Evolutionary conservation across 2,888 invertebrate genomes (phyloP).

Genomic region (Andrena chrysosceles): DNA sequence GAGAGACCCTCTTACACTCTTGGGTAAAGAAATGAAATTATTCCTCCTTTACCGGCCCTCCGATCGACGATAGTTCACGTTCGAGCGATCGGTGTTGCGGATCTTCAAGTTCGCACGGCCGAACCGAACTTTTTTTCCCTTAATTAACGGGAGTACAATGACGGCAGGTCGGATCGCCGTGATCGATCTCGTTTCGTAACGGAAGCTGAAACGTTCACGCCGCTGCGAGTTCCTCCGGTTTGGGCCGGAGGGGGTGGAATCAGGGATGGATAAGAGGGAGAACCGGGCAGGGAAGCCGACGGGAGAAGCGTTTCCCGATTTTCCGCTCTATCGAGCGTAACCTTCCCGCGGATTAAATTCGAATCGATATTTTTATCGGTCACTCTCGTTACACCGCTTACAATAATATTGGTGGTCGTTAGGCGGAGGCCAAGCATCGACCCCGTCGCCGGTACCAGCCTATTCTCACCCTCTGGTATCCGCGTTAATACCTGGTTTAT

Average conservation of each 20-base stretch:
- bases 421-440: constrained; percentile 14
- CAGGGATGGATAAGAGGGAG: constrained; percentile 42
- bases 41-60: not conserved
- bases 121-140: constrained; percentile 20
- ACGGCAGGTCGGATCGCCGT: constrained; percentile 24
- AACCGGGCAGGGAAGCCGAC: constrained; percentile 34
- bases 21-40: not conserved
- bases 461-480: constrained; percentile 44
- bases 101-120: not conserved
- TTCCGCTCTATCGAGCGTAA: constrained; percentile 64
- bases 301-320: constrained; percentile 66
- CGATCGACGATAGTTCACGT: not conserved
- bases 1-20: not conserved
- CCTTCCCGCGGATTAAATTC: constrained; percentile 69
- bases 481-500: constrained; percentile 58
- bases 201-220: constrained; percentile 42
- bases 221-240: constrained; percentile 38
- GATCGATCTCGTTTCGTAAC: constrained; percentile 49
- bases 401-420: constrained; percentile 55
- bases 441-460: not conserved
- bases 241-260: constrained; percentile 19
- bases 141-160: constrained; percentile 37
- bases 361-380: constrained; percentile 74
- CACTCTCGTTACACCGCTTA: constrained; percentile 60
- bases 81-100: not conserved